Evolutionary conservation across 1,140 invertebrate genomes (phyloP), one percentile per base, ranked within the genome.

Genomic region (Calephelis nemesis): DNA sequence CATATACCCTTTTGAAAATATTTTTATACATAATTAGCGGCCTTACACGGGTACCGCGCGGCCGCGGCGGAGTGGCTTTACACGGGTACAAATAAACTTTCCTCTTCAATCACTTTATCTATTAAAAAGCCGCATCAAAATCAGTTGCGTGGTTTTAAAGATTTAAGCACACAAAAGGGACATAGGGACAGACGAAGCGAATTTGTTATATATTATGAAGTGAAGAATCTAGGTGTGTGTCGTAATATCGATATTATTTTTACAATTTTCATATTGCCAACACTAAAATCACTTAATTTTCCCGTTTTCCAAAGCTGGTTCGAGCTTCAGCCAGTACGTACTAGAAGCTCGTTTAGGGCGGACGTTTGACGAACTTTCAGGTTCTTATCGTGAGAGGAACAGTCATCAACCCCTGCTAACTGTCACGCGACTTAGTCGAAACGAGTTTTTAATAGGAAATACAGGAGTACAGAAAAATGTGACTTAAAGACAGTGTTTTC

Each of bases 261-360:
- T 19, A 7, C 7, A 54, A 54, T 30, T 54, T 54, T 10, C 52
- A 11, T 19, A 30, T 54, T 30, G 30, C 6, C 82, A 73, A 50
- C 83, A 71, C 82, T 81, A 76, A 49, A 69, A 78, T 77, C 72
- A 74, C 79, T 85, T 84, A 71, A 82, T 83, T 84, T 87, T 82
- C 79, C 78, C 79, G 79, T 76, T 83, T 84, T 80, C 77, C 76
- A 74, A 71, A 67, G 54, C 54, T 39, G 30, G 54, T 39, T 58
- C 19, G 54, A 19, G 19, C 54, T 58, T 58, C 30, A 42, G 65
- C 70, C 79, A 87, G 85, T 88, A 76, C 64, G 78, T 79, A 71
- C 79, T 64, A 70, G 74, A 63, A 69, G 67, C 45, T 72, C 30
- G 49, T 13, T 13, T 11, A 54, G 50, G 50, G 47, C 58, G 73